Evolutionary conservation across 2,888 invertebrate genomes (phyloP).

Genomic region (Drosophila rubida): DNA sequence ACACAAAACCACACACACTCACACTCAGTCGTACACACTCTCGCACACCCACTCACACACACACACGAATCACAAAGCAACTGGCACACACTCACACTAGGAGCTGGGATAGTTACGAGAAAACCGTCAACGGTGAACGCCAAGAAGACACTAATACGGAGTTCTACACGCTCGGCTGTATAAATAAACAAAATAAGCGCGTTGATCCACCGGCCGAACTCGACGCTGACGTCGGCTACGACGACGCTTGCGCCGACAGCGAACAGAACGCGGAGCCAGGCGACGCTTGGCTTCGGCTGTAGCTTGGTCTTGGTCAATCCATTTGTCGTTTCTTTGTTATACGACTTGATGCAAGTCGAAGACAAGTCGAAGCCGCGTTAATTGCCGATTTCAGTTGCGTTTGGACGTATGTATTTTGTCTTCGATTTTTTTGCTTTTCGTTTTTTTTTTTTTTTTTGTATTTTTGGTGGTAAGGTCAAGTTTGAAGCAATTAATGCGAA

Average conservation of each 20-base stretch:
- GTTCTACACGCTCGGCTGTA: constrained; percentile 78
- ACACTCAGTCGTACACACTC: constrained; percentile 16
- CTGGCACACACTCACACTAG: constrained; percentile 44
- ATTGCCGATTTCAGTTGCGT: constrained; percentile 64
- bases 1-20: constrained; percentile 12
- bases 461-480: constrained; percentile 77
- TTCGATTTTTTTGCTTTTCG: constrained; percentile 10
- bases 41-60: constrained; percentile 27
- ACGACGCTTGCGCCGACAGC: constrained; percentile 32
- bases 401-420: constrained; percentile 18
- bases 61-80: constrained; percentile 40
- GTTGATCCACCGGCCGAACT: constrained; percentile 53
- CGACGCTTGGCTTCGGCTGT: constrained; percentile 12
- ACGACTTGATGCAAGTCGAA: constrained; percentile 62
- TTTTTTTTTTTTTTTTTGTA: constrained; percentile 41
- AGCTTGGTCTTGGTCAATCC: constrained; percentile 56
- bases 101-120: constrained; percentile 40
- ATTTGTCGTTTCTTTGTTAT: constrained; percentile 54
- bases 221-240: constrained; percentile 32
- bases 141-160: constrained; percentile 82
- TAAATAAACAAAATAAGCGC: constrained; percentile 79
- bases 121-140: constrained; percentile 73
- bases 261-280: constrained; percentile 47
- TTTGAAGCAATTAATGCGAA: constrained; percentile 67
- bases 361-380: constrained; percentile 44